A percentile compares a stretch with the other conserved stretches of the same genome.
phyloP scores from a whole-genome alignment of 2,888 invertebrate species.

The Pheosia gnoma region DNA sequence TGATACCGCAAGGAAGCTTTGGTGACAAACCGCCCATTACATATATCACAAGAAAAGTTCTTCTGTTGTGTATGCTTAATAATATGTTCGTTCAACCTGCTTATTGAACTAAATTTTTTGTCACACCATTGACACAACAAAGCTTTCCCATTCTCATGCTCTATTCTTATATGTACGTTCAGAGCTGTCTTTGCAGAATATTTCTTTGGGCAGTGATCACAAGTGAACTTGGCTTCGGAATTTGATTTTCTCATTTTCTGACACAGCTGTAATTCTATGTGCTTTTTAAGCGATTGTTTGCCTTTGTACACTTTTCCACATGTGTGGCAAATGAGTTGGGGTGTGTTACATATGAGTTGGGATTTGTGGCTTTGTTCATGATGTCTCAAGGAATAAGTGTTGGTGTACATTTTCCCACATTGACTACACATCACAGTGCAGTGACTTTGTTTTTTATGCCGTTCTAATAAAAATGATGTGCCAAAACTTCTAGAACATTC shows the following conservation, averaged over 20 bases:
- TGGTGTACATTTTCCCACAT: constrained; percentile 50
- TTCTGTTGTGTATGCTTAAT: constrained; percentile 54
- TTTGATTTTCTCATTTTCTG: constrained; percentile 24
- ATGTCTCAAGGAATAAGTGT: constrained; percentile 33
- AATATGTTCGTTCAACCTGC: constrained; percentile 45
- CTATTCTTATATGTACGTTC: constrained; percentile 44
- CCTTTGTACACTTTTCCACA: constrained; percentile 50
- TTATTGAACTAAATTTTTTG: constrained; percentile 46
- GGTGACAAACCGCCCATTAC: constrained; percentile 47
- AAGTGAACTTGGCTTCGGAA: constrained; percentile 34
- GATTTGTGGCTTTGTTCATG: constrained; percentile 44
- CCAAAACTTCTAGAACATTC: constrained; percentile 45
- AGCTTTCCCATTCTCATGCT: constrained; percentile 44
- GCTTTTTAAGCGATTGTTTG: constrained; percentile 39
- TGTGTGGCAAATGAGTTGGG: constrained; percentile 36
- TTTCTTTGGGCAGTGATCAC: constrained; percentile 48
- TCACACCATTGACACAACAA: constrained; percentile 48
- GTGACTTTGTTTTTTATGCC: constrained; percentile 42
- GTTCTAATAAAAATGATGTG: constrained; percentile 28
- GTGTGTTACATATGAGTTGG: constrained; percentile 39
- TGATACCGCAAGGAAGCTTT: constrained; percentile 50
- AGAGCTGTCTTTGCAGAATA: constrained; percentile 45
- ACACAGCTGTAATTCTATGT: constrained; percentile 40
- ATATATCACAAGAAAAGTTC: constrained; percentile 46
- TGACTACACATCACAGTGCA: constrained; percentile 37